Evolutionary conservation across 2,888 invertebrate species (phyloP), one percentile per base, ranked within the genome.

Genomic region (Eledone cirrhosa): DNA sequence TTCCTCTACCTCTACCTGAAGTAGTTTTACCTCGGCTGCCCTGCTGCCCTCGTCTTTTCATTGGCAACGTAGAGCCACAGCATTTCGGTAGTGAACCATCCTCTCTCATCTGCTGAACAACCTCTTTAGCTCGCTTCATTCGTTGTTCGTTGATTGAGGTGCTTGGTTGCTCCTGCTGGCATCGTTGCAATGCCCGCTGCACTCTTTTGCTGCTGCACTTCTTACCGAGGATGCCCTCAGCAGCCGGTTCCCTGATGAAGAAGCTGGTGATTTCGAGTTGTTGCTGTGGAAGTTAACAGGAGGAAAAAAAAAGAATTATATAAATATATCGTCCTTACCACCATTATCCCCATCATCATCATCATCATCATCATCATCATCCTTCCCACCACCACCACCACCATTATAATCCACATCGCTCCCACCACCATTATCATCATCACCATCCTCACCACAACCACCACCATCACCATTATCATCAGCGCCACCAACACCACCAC

Each of bases 141-240:
- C 78, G 53, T 59, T 72, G 75, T 48, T 79, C 79, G 48, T 78
- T 79, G n/a, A 76, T 24, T 22, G 76, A 76, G 7, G 76, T 76
- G 5, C 24, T 4, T 2, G 48, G 48, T 24, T 63, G 8, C 19
- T 76, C 41, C 48, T 76, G 76, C 24, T 29, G 29, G 19, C 76
- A 48, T 13, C 48, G 48, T 29, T 29, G 76, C 3, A 76, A 11
- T 19, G 84, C 84, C 72, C 78, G 79, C 72, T 83, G 80, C 31
- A 84, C 67, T 16, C 85, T 74, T 19, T 82, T 80, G 78, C 85
- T 86, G 75, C 80, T 80, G 13, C 81, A 77, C 48, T 81, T 84
- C 65, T 81, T 41, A 14, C 33, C n/a, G 33, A 29, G 1, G 31
- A 7, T 33, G 33, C 72, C n/a, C n/a, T n/a, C n/a, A 72, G 24